Evolutionary conservation across 2,113 vertebrate genomes (phyloP).

Genomic region (Corydoras maculifer): DNA sequence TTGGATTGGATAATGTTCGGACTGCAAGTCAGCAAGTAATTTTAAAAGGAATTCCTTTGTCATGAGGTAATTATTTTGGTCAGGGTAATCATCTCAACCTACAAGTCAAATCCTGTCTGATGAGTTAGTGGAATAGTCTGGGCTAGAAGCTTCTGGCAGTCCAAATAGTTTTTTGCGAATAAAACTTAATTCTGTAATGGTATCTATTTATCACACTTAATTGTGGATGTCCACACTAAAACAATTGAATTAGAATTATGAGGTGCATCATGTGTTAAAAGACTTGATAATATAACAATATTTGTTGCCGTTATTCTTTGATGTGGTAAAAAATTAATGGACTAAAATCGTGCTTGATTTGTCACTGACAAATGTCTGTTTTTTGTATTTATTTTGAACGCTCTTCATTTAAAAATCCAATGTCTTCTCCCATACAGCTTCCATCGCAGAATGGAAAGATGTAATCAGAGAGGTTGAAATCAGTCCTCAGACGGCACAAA

Average conservation of each 20-base stretch:
- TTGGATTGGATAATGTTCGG: slow-evolving; percentile 13
- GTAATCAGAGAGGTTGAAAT: slow-evolving; percentile 67
- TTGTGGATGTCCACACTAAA: slow-evolving; percentile 2
- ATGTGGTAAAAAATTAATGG: too few relatives aligned
- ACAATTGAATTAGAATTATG: too few relatives aligned
- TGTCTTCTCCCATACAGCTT: slow-evolving; percentile 55
- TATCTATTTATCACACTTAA: neutral
- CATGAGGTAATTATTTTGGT: slow-evolving; percentile 20
- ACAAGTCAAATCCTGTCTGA: slow-evolving; percentile 30
- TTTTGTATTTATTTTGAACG: slow-evolving; percentile 40
- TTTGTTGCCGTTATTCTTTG: too few relatives aligned
- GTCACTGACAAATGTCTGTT: neutral
- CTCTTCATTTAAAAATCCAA: slow-evolving; percentile 58
- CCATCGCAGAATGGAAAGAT: slow-evolving; percentile 64
- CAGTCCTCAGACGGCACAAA: slow-evolving; percentile 63
- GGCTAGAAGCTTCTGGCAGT: neutral
- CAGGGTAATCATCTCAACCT: slow-evolving; percentile 29
- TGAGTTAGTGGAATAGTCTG: slow-evolving; percentile 27
- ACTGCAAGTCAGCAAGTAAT: slow-evolving; percentile 1
- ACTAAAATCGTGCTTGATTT: neutral
- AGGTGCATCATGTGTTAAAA: neutral
- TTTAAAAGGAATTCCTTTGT: slow-evolving; percentile 23
- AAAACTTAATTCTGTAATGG: neutral
- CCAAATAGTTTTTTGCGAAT: neutral
- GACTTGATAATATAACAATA: too few relatives aligned